Conservation (phyloP, 2,888 invertebrate genomes). For the Noctua janthe region DNA sequence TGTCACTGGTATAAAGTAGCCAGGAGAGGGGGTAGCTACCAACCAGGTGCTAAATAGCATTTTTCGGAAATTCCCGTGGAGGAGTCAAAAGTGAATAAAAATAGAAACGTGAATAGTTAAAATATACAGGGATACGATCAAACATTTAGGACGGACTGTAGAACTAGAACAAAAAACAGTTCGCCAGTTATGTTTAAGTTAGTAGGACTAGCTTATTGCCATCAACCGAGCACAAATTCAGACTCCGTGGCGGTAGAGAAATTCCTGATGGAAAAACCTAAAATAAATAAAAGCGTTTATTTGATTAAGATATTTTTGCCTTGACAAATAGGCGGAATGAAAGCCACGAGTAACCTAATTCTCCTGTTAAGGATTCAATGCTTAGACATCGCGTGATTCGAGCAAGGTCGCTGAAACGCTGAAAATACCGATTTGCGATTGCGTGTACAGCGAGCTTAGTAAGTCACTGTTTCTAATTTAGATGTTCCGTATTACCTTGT, state of each 20-base stretch:
- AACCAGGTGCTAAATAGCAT: too few relatives aligned
- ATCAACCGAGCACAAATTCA: background rate
- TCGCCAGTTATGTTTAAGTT: too few relatives aligned
- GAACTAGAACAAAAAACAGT: too few relatives aligned
- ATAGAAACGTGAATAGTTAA: too few relatives aligned
- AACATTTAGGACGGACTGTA: too few relatives aligned
- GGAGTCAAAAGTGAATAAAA: too few relatives aligned
- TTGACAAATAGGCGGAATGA: slow-evolving; percentile 17
- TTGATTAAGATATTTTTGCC: background rate
- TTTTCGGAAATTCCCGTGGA: too few relatives aligned
- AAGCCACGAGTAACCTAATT: slow-evolving; percentile 33
- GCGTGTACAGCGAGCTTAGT: slow-evolving; percentile 32
- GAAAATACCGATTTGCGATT: slow-evolving; percentile 36
- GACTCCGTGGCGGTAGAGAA: background rate
- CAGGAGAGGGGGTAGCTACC: too few relatives aligned
- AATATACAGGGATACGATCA: too few relatives aligned
- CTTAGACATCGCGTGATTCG: slow-evolving; percentile 39
- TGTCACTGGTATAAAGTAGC: too few relatives aligned
- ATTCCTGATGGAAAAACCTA: background rate
- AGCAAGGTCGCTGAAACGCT: slow-evolving; percentile 42
- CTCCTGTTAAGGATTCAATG: slow-evolving; percentile 26
- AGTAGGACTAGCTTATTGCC: background rate
- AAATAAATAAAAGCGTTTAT: background rate
- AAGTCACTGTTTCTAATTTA: slow-evolving; percentile 26
- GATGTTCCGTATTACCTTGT: slow-evolving; percentile 46